Conservation (phyloP, 2,797 vertebrate species). For the Typhlichthys subterraneus region DNA sequence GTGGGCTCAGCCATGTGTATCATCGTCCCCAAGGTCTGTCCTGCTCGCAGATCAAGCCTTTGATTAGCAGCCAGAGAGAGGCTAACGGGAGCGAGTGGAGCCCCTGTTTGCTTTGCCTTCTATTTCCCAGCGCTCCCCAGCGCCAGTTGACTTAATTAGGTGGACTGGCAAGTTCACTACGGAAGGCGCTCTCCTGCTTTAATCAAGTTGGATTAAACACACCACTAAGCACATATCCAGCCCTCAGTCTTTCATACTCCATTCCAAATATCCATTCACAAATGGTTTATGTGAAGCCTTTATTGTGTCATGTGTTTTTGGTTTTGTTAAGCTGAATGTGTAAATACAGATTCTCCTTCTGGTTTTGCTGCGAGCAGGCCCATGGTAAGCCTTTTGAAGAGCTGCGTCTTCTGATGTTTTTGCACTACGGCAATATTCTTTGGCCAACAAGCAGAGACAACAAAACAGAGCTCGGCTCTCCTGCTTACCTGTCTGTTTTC, state of each 20-base stretch:
- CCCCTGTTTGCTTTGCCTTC: conserved; percentile 71
- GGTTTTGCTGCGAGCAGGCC: conserved; percentile 14
- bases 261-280: conserved; percentile 45
- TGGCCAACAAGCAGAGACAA: conserved; percentile 49
- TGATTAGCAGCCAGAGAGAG: conserved; percentile 72
- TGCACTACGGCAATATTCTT: conserved; percentile 14
- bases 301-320: conserved; percentile 12
- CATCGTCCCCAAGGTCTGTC: conserved; percentile 63
- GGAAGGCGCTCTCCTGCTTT: conserved; percentile 69
- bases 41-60: conserved; percentile 69
- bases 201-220: conserved; percentile 82
- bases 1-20: conserved; percentile 74
- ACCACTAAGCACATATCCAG: conserved; percentile 59
- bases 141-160: conserved; percentile 79
- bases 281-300: conserved; percentile 8
- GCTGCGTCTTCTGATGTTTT: conserved; percentile 17
- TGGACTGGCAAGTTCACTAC: conserved; percentile 71
- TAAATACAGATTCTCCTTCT: conserved; percentile 18
- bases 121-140: conserved; percentile 66
- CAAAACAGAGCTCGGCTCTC: conserved; percentile 45
- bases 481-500: conserved; percentile 75
- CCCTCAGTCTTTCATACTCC: conserved; percentile 48
- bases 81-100: conserved; percentile 48
- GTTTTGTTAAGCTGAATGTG: conserved; percentile 26
- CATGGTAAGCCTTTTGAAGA: conserved; percentile 25